Percentiles rank a stretch among this genome's conserved stretches.
Conservation (phyloP, 2,888 invertebrate genomes). For the Drosophila mimica region DNA sequence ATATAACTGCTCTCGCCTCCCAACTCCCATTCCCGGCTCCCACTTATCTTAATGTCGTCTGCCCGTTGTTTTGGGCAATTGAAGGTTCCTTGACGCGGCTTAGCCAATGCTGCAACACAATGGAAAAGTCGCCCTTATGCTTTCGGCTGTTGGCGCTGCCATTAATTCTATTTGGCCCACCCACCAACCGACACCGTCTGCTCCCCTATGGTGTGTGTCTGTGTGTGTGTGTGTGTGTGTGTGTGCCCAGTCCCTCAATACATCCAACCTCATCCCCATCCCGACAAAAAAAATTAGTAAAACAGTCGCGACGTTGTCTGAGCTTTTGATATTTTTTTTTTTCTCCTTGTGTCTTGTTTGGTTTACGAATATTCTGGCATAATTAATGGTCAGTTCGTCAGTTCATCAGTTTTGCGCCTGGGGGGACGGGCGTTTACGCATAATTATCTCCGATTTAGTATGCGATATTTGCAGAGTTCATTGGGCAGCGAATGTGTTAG, state of each 20-base stretch:
- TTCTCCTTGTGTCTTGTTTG: slow-evolving; percentile 23
- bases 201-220: slow-evolving; percentile 34
- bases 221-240: background rate
- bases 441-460: slow-evolving; percentile 54
- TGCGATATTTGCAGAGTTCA: slow-evolving; percentile 39
- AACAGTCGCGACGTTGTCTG: slow-evolving; percentile 58
- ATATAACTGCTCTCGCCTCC: slow-evolving; percentile 9
- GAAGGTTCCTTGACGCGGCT: slow-evolving; percentile 76
- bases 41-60: slow-evolving; percentile 6
- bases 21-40: background rate
- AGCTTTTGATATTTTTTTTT: slow-evolving; percentile 27
- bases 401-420: slow-evolving; percentile 47
- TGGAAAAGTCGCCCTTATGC: slow-evolving; percentile 64
- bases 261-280: background rate
- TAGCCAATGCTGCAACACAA: slow-evolving; percentile 40
- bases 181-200: slow-evolving; percentile 28
- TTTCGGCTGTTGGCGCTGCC: slow-evolving; percentile 51
- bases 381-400: slow-evolving; percentile 67
- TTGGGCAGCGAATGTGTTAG: slow-evolving; percentile 28
- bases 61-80: slow-evolving; percentile 44
- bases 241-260: slow-evolving; percentile 7
- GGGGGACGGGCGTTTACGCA: slow-evolving; percentile 41
- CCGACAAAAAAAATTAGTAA: slow-evolving; percentile 50
- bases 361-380: slow-evolving; percentile 48
- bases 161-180: slow-evolving; percentile 65